Conservation (phyloP, 2,113 vertebrate species). For the Candoia aspera region DNA sequence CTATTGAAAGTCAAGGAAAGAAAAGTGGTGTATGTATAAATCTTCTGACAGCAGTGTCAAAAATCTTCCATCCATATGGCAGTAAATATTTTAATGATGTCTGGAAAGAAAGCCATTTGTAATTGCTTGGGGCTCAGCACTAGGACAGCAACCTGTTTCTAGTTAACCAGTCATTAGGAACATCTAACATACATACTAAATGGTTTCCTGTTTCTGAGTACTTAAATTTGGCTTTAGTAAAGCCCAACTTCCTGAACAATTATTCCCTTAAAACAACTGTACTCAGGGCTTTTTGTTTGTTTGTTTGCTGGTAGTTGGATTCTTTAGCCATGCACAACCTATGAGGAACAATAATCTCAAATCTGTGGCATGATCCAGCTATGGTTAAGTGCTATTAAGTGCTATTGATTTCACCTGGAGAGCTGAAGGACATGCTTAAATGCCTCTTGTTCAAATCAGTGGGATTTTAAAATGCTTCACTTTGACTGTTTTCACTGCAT, state of each 20-base stretch:
- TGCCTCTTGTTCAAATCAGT: not conserved
- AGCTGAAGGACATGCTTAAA: not conserved
- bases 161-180: constrained; percentile 99
- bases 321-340: not conserved
- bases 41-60: constrained; percentile 92
- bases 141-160: constrained; percentile 92
- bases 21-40: constrained; percentile 83
- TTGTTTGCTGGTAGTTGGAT: constrained; percentile 25
- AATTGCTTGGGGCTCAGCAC: constrained; percentile 90
- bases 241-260: constrained; percentile 93
- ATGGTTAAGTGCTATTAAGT: not conserved
- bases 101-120: constrained; percentile 89
- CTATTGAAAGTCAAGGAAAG: constrained; percentile 68
- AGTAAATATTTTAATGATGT: constrained; percentile 95
- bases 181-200: constrained; percentile 95
- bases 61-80: constrained; percentile 90
- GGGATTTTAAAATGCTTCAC: not conserved
- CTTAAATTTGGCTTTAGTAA: constrained; percentile 96
- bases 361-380: not conserved
- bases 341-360: not conserved
- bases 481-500: not conserved
- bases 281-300: not conserved
- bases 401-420: not conserved
- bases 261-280: constrained; percentile 77
- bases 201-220: constrained; percentile 95